A percentile compares a stretch with the other conserved stretches of the same genome.
These are phyloP conservation scores for Iphiclides podalirius DNA, from an alignment of 2,888 invertebrate genomes.

Conservation along the genomic window DNA sequence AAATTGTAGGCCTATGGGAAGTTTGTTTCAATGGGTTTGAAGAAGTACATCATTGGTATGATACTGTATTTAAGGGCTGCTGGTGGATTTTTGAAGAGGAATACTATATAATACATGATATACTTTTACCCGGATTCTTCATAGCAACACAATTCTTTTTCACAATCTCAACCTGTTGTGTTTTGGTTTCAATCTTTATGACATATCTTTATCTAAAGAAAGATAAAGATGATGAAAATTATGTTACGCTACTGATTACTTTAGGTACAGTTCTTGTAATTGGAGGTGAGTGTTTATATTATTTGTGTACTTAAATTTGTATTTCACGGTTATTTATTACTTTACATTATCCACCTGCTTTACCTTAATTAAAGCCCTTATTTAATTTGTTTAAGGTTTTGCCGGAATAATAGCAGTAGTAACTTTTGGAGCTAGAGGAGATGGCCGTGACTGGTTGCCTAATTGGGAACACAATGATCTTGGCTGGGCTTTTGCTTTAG, in stretches of 20 bases:
- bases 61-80: constrained; percentile 90
- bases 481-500: constrained; percentile 96
- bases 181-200: constrained; percentile 87
- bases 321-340: neutral
- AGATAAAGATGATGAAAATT: constrained; percentile 87
- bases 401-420: constrained; percentile 91
- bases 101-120: constrained; percentile 95
- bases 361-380: neutral
- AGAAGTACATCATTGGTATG: constrained; percentile 92
- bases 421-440: constrained; percentile 94
- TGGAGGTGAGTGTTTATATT: constrained; percentile 80
- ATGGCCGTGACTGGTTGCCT: constrained; percentile 97
- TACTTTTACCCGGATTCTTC: constrained; percentile 94
- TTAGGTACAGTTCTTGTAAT: constrained; percentile 86
- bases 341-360: neutral
- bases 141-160: constrained; percentile 96
- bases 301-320: no score
- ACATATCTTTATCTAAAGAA: constrained; percentile 87
- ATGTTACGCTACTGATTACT: constrained; percentile 86
- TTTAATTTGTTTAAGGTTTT: constrained; percentile 76
- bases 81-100: constrained; percentile 99
- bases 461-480: constrained; percentile 97
- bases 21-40: constrained; percentile 94
- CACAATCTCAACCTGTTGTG: constrained; percentile 91
- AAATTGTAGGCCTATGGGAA: constrained; percentile 98